These are phyloP conservation scores for Bujurquina vittata DNA, from an alignment of 2,113 vertebrate genomes.

Conservation along the genomic window DNA sequence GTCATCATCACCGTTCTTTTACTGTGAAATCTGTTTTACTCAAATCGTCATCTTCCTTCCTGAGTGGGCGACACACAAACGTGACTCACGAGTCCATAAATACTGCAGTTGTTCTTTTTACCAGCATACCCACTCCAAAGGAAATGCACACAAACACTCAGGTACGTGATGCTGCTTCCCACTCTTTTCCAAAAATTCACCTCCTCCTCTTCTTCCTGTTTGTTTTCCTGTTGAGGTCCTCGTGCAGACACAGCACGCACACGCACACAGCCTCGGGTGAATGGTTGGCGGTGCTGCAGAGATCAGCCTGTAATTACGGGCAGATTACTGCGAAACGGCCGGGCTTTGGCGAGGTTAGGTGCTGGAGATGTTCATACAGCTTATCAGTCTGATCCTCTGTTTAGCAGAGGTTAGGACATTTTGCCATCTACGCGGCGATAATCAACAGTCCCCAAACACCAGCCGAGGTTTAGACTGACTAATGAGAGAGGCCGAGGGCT, in stretches of 20 bases:
- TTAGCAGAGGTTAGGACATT: constrained; percentile 54
- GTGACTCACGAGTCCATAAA: constrained; percentile 40
- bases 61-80: constrained; percentile 9
- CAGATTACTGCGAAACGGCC: constrained; percentile 29
- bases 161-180: constrained; percentile 5
- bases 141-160: background rate
- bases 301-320: constrained; percentile 48
- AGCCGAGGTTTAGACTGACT: background rate
- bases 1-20: background rate
- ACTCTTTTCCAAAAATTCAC: background rate
- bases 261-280: background rate
- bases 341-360: constrained; percentile 31
- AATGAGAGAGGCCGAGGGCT: constrained; percentile 5
- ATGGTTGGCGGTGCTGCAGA: background rate
- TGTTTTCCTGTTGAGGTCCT: background rate
- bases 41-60: background rate
- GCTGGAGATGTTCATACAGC: constrained; percentile 22
- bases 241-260: accelerated
- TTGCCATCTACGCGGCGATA: background rate
- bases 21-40: background rate
- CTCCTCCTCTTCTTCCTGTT: background rate
- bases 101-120: background rate
- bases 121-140: background rate
- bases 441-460: constrained; percentile 19
- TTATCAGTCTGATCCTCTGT: constrained; percentile 47